Evolutionary conservation across 2,797 vertebrate species (phyloP).

Genomic region (Pampus argenteus): DNA sequence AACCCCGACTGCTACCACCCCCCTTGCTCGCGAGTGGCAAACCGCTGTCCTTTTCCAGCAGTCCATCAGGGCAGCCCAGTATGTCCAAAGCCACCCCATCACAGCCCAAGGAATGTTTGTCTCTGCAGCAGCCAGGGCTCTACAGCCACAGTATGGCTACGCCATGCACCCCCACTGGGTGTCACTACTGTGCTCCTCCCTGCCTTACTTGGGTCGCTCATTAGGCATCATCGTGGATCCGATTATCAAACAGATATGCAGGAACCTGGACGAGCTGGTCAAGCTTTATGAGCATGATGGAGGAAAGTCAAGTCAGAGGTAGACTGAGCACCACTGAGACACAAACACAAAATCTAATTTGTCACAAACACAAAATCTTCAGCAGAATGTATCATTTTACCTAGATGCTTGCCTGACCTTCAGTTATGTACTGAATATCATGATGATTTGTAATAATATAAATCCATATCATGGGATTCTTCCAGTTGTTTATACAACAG

Average conservation of each 20-base stretch:
- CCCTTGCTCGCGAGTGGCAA: constrained; percentile 94
- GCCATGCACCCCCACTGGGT: constrained; percentile 98
- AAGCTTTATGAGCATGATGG: constrained; percentile 92
- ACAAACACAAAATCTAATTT: not conserved
- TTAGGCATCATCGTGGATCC: constrained; percentile 94
- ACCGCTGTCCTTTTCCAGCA: constrained; percentile 92
- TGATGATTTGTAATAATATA: no score
- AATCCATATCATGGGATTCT: no score
- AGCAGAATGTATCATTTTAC: no score
- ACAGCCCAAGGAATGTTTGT: constrained; percentile 97
- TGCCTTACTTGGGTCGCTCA: constrained; percentile 95
- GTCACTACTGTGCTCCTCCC: constrained; percentile 88
- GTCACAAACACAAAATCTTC: not conserved
- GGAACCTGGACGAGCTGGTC: constrained; percentile 95
- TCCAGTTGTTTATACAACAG: not conserved
- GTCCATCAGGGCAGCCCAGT: constrained; percentile 92
- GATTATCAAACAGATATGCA: constrained; percentile 93
- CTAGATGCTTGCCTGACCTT: no score
- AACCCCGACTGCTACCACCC: constrained; percentile 69
- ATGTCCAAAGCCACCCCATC: constrained; percentile 92
- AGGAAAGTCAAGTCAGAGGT: constrained; percentile 87
- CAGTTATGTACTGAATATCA: no score
- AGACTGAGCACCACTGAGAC: constrained; percentile 20
- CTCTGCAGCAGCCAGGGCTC: constrained; percentile 90
- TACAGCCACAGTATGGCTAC: constrained; percentile 93